Conservation (phyloP, 2,113 vertebrate genomes). For the human region GRCh38 chr14:97177001-97177500, state of each 20-base stretch:
- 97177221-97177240: no score
- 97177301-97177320: rapidly evolving
- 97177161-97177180: background rate
- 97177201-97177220: rapidly evolving
- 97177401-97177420: background rate
- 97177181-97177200: background rate
- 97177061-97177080: rapidly evolving
- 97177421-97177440: background rate
- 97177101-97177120: background rate
- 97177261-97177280: rapidly evolving
- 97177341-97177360: rapidly evolving
- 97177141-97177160: rapidly evolving
- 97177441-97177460: no score
- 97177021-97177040: rapidly evolving
- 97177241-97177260: rapidly evolving
- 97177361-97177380: rapidly evolving
- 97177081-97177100: rapidly evolving
- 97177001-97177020: rapidly evolving
- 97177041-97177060: rapidly evolving
- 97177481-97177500: rapidly evolving
- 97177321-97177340: rapidly evolving
- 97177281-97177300: rapidly evolving
- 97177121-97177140: no score
- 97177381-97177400: rapidly evolving
- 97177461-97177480: background rate